Evolutionary conservation across 2,888 invertebrate species (phyloP).

Genomic region (Acleris holmiana): DNA sequence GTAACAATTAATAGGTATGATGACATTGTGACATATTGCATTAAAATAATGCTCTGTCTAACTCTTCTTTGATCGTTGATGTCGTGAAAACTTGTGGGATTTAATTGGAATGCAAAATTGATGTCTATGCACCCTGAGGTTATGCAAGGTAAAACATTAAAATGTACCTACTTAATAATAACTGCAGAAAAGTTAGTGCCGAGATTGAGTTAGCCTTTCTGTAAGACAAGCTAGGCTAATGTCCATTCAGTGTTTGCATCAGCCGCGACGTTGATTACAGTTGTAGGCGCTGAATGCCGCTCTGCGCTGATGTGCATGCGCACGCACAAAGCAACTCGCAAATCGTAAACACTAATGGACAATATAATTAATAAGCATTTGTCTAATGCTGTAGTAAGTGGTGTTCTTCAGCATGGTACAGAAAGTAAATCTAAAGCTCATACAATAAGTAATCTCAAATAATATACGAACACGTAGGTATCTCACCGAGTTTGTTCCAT

Average conservation of each 20-base stretch:
- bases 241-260: conserved; percentile 69
- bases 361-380: conserved; percentile 39
- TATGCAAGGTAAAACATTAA: background rate
- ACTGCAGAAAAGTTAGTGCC: conserved; percentile 15
- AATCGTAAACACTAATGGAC: conserved; percentile 35
- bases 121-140: too few species aligned
- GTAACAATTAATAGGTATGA: too few species aligned
- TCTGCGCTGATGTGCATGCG: conserved; percentile 61
- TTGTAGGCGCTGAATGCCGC: conserved; percentile 57
- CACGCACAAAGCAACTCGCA: conserved; percentile 52
- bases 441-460: background rate
- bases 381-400: conserved; percentile 30
- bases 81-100: background rate
- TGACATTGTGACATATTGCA: conserved; percentile 4
- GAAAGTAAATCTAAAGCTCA: background rate
- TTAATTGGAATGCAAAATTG: too few species aligned
- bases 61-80: background rate
- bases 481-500: background rate
- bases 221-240: conserved; percentile 64
- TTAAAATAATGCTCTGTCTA: background rate
- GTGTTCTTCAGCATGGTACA: conserved; percentile 8
- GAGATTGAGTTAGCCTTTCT: conserved; percentile 54
- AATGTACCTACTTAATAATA: conserved; percentile 5
- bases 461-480: background rate
- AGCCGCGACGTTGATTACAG: conserved; percentile 71